Evolutionary conservation across 2,797 vertebrate genomes (phyloP).

Genomic region (Anguilla megastoma): DNA sequence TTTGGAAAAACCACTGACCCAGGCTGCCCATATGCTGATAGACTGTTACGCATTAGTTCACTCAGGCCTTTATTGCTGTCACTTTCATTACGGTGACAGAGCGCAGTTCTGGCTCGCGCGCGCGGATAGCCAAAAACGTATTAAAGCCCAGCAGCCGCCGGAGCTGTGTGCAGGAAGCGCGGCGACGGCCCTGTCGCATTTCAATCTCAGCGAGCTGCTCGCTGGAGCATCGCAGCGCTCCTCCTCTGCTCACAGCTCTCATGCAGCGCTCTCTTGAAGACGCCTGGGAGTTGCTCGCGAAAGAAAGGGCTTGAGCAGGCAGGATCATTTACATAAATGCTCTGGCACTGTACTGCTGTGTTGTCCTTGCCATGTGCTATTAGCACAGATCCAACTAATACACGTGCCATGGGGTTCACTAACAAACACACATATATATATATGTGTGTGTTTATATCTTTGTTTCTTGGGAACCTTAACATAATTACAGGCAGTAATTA

Average conservation of each 20-base stretch:
- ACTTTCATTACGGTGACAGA: slow-evolving; percentile 2
- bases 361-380: not conserved
- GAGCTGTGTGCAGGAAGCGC: not conserved
- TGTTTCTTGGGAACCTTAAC: not conserved
- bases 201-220: not conserved
- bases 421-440: not conserved
- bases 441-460: not conserved
- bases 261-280: not conserved
- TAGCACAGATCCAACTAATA: not conserved
- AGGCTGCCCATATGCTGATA: not conserved
- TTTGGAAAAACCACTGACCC: not conserved
- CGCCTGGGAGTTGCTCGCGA: not conserved
- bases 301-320: not conserved
- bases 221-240: not conserved
- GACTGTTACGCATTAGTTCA: not conserved
- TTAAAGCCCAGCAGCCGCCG: not conserved
- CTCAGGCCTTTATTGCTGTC: not conserved
- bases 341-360: not conserved
- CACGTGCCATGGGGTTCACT: not conserved
- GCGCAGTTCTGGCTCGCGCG: not conserved
- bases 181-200: not conserved
- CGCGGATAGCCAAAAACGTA: not conserved
- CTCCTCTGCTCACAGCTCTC: not conserved
- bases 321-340: not conserved
- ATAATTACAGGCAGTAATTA: not conserved